Evolutionary conservation across 2,113 vertebrate species (phyloP).

Genomic region (Salvator merianae): DNA sequence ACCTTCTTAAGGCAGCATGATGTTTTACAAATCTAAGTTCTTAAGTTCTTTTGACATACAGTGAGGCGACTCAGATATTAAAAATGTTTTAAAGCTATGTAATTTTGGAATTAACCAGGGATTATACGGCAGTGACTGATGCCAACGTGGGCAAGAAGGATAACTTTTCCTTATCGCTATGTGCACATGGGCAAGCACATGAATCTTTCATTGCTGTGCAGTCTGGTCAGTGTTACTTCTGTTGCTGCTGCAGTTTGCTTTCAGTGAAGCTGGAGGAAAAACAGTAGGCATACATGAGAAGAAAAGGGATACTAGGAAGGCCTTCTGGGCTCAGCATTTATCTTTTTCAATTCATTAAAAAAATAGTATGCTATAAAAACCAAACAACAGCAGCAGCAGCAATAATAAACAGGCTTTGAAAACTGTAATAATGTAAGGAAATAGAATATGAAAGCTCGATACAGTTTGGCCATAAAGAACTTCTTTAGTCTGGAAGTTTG

Average conservation of each 20-base stretch:
- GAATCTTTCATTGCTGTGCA: not conserved
- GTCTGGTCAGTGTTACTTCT: not conserved
- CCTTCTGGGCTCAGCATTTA: too few species aligned
- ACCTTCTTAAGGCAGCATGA: slow-evolving; percentile 40
- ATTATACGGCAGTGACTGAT: not conserved
- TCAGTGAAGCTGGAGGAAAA: not conserved
- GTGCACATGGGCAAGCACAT: not conserved
- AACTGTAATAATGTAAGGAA: too few species aligned
- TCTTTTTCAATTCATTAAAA: too few species aligned
- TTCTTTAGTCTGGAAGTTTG: too few species aligned
- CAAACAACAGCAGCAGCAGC: too few species aligned
- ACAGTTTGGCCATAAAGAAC: too few species aligned
- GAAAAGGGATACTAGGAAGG: too few species aligned
- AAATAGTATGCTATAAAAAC: too few species aligned
- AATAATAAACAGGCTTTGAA: too few species aligned
- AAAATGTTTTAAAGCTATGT: slow-evolving; percentile 49
- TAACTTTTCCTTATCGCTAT: not conserved
- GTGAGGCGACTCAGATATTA: slow-evolving; percentile 29
- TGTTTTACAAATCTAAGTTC: slow-evolving; percentile 32
- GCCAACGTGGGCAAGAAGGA: not conserved
- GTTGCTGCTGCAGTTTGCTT: not conserved
- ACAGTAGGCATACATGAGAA: not conserved
- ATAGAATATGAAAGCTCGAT: too few species aligned
- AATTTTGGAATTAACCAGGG: slow-evolving; percentile 37
- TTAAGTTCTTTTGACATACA: slow-evolving; percentile 25